These are phyloP conservation scores for Uloborus plumipes DNA, from an alignment of 2,888 invertebrate genomes.

Conservation along the genomic window DNA sequence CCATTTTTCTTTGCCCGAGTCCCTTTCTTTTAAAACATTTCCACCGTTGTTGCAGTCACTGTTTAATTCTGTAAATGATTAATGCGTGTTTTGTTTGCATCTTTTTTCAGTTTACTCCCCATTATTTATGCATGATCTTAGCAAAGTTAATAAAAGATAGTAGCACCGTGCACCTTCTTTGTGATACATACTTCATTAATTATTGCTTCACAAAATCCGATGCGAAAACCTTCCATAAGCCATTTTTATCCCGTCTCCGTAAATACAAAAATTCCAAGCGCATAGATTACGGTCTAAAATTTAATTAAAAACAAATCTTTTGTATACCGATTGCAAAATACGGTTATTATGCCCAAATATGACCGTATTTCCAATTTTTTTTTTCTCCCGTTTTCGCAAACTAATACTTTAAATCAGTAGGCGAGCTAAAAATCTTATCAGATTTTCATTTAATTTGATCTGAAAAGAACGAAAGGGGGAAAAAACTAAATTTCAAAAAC, in stretches of 20 bases:
- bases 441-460: slow-evolving; percentile 20
- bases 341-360: slow-evolving; percentile 51
- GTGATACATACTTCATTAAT: slow-evolving; percentile 46
- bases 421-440: slow-evolving; percentile 19
- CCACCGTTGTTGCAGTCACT: slow-evolving; percentile 30
- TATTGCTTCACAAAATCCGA: slow-evolving; percentile 39
- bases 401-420: slow-evolving; percentile 5
- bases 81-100: slow-evolving; percentile 32
- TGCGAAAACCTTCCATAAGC: background rate
- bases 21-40: slow-evolving; percentile 23
- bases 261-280: slow-evolving; percentile 32
- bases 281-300: slow-evolving; percentile 29
- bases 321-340: slow-evolving; percentile 36
- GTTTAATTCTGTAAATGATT: slow-evolving; percentile 50
- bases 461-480: background rate
- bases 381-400: background rate
- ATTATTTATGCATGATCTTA: slow-evolving; percentile 50
- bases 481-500: slow-evolving; percentile 27
- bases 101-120: slow-evolving; percentile 17
- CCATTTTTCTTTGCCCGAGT: slow-evolving; percentile 4
- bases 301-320: slow-evolving; percentile 63
- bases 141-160: slow-evolving; percentile 58
- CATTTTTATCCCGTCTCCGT: slow-evolving; percentile 19
- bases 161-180: slow-evolving; percentile 28
- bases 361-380: slow-evolving; percentile 15